Base-by-base conservation (phyloP, 2,888 invertebrate species). In the Frankliniella intonsa region DNA sequence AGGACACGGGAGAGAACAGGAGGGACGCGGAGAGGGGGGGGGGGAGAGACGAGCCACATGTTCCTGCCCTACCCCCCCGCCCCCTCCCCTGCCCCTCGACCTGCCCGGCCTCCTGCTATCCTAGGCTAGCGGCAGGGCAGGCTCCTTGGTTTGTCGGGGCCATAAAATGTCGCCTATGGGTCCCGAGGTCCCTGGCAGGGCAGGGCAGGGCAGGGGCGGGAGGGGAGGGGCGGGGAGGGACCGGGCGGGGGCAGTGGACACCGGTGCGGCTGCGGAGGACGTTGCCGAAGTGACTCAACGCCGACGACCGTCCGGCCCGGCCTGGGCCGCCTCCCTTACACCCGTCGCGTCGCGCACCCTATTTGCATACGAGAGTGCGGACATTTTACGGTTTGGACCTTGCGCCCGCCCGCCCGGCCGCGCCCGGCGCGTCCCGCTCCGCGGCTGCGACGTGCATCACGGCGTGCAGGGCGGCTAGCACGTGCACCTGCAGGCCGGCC, bases 101-200 rank as follows among this genome's bases (percentile, higher is more conserved):
- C 11, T n/a, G n/a, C 38, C 38, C 38, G 38, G 38, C 38, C 62
- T 62, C 19, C 55, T 55, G 55, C 62, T 62, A 38, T 38, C 38
- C 38, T 38, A 38, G 62, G 62, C n/a, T 25, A 25, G 12, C 69
- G 25, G n/a, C 22, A 76, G 69, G 25, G n/a, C 22, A 76, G 69
- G 69, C 25, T 76, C 69, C 69, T n/a, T 38, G 38, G 38, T 38
- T 38, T 38, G 3, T 62, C n/a, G 62, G 62, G n/a, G 62, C 69
- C 69, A 76, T 76, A 76, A 76, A 76, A 22, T 76, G 69, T 76
- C 69, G 69, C 69, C 69, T 76, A 76, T 76, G 69, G 69, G 69
- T 25, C 38, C 38, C 38, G 38, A 38, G 38, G 38, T 38, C 38
- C 38, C 38, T 2, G 69, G 69, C 69, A 10, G 69, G 69, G 69